Base-by-base conservation (phyloP, 2,797 vertebrate species). In the Tenualosa ilisha region DNA sequence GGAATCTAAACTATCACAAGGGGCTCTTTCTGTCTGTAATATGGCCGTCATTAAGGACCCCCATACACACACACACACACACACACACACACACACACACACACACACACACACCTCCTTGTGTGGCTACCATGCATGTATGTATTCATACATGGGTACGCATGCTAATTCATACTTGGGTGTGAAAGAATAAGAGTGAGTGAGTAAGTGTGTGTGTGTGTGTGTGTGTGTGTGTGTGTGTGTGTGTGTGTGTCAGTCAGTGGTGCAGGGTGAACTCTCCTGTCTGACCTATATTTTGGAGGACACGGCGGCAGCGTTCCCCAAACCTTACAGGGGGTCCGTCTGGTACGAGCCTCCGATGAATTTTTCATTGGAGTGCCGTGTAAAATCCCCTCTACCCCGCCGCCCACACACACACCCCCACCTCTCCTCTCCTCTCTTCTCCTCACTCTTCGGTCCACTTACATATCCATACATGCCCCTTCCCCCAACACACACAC, bases 321-420 rank as follows among this genome's bases (percentile, higher is more conserved):
- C 83, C 86, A 85, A 75, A 90, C 89, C 85, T 92, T 86, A 90
- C 88, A 90, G 91, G 91, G 90, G 90, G 91, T 92, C 92, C 89
- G 91, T 93, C 93, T 93, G 90, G 90, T 86, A 86, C 81, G 26
- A 90, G 89, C 87, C 87, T n/a, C 31, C 85, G 83, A 93, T 95
- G 88, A 95, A 95, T 95, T 91, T 95, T 96, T 95, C 86, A 95
- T 95, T 88, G 85, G 84, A 83, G 83, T 89, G 88, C 91, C 90
- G 89, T 87, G 91, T 90, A 91, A 87, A 91, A 88, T 88, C 86
- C 81, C 51, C 37, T 37, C 84, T 81, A n/a, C 31, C 31, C 31
- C 31, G 0, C 31, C 31, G n/a, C n/a, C n/a, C n/a, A n/a, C n/a
- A n/a, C n/a, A n/a, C 86, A 46, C 43, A 46, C 46, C 46, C 7